phyloP scores from a whole-genome alignment of 1,140 invertebrate genomes.

The Musca domestica region DNA sequence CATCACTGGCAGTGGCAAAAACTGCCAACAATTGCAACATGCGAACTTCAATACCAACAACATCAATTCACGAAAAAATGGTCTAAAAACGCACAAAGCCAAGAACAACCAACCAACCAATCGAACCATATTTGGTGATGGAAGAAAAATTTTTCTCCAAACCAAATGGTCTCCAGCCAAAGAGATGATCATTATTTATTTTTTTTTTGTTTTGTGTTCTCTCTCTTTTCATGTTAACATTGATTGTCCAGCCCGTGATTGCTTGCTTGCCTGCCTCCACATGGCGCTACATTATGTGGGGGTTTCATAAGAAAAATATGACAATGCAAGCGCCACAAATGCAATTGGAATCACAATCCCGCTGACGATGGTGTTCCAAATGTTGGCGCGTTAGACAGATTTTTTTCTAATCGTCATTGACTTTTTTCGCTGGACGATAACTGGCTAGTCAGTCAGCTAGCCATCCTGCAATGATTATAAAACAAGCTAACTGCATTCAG shows the following conservation, averaged over 20 bases:
- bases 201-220: no score
- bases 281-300: conserved; percentile 17
- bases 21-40: not conserved
- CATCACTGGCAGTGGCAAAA: not conserved
- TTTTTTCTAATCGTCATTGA: conserved; percentile 12
- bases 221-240: no score
- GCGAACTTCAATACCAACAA: not conserved
- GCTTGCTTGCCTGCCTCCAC: no score
- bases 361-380: not conserved
- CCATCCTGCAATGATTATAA: no score
- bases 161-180: not conserved
- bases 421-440: no score
- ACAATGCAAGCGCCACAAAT: conserved; percentile 17
- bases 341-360: conserved; percentile 4
- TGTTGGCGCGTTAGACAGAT: not conserved
- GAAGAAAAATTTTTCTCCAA: conserved; percentile 4
- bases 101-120: no score
- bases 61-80: not conserved
- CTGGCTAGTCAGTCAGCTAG: no score
- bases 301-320: conserved; percentile 14
- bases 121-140: conserved; percentile 8
- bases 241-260: no score
- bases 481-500: no score
- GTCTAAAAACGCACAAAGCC: no score
- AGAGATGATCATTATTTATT: no score